A percentile compares a stretch with the other conserved stretches of the same genome.
These are phyloP conservation scores for Smithornis capensis DNA, from an alignment of 2,113 vertebrate genomes.

Conservation along the genomic window DNA sequence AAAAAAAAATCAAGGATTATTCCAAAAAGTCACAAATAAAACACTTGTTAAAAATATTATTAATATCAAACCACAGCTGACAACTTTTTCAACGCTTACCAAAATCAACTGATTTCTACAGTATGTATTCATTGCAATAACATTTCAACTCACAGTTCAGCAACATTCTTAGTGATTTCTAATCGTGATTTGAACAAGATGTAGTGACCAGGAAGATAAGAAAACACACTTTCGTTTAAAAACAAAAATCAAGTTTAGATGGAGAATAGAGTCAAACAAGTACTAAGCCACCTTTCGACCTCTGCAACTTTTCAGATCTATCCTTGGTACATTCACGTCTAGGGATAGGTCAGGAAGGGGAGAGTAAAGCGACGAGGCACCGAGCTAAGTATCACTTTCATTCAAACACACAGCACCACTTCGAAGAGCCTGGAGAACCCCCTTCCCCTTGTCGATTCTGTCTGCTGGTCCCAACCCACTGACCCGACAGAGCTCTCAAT, in stretches of 20 bases:
- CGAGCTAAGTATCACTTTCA: neutral
- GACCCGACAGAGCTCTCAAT: neutral
- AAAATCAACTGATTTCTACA: neutral
- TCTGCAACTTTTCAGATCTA: neutral
- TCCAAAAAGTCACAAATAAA: neutral
- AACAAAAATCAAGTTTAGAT: neutral
- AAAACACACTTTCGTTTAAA: neutral
- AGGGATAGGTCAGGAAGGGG: neutral
- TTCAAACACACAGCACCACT: neutral
- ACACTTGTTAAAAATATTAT: neutral
- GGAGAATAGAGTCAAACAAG: neutral
- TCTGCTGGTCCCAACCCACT: neutral
- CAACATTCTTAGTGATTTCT: neutral
- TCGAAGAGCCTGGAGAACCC: accelerated
- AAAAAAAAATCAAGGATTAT: neutral
- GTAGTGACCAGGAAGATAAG: neutral
- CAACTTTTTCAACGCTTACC: neutral
- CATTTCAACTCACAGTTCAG: neutral
- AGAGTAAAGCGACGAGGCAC: accelerated
- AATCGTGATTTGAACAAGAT: neutral
- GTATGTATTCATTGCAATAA: neutral
- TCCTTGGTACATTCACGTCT: neutral
- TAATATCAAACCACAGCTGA: neutral
- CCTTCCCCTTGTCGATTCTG: neutral
- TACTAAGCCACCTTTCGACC: neutral